A percentile compares a stretch with the other conserved stretches of the same genome.
Conservation (phyloP, 2,888 invertebrate species). For the Scaptomyza tumidula region DNA sequence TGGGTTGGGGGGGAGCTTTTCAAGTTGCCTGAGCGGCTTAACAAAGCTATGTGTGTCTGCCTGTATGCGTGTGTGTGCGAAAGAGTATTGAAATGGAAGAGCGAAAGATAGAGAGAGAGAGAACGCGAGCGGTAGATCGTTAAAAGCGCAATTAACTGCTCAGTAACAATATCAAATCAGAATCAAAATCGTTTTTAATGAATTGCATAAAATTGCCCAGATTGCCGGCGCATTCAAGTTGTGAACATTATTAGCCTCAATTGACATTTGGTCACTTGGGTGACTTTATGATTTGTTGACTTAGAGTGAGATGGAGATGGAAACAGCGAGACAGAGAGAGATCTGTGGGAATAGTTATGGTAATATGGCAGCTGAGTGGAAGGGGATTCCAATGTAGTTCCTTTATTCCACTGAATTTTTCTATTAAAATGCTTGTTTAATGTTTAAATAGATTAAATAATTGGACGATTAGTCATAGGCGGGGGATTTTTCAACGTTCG, state of each 20-base stretch:
- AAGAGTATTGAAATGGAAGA: conserved; percentile 17
- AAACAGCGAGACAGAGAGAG: background rate
- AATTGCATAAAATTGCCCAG: conserved; percentile 74
- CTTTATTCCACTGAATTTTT: conserved; percentile 7
- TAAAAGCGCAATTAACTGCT: conserved; percentile 75
- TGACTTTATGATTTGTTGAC: conserved; percentile 16
- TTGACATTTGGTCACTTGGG: conserved; percentile 47
- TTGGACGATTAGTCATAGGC: background rate
- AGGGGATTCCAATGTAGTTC: conserved; percentile 3
- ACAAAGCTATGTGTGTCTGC: background rate
- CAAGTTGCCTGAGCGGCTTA: conserved; percentile 41
- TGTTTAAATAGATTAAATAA: background rate
- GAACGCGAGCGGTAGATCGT: conserved; percentile 34
- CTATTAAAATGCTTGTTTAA: background rate
- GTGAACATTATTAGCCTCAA: conserved; percentile 53
- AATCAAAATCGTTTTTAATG: conserved; percentile 74
- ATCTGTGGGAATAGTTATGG: conserved; percentile 11
- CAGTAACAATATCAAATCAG: conserved; percentile 68
- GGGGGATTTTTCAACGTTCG: background rate
- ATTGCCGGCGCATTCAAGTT: conserved; percentile 62
- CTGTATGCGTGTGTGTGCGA: conserved; percentile 19
- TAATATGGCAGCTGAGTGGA: conserved; percentile 1
- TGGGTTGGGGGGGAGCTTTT: conserved; percentile 23
- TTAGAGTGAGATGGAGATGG: background rate
- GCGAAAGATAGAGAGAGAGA: conserved; percentile 6